These are phyloP conservation scores for Prunella himalayana DNA, from an alignment of 2,113 vertebrate species.

Conservation along the genomic window DNA sequence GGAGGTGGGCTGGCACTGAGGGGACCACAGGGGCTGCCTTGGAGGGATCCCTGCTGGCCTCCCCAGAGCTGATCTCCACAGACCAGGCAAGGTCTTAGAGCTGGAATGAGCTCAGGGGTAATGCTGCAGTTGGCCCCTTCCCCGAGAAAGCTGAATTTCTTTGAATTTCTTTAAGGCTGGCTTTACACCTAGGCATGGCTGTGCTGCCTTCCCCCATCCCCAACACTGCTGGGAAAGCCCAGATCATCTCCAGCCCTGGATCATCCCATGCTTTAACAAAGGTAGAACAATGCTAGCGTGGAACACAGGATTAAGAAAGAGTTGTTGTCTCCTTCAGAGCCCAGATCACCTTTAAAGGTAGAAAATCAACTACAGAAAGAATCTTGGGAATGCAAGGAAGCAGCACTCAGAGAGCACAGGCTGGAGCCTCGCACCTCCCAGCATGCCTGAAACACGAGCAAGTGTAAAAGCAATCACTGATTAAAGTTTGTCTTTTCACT, in stretches of 20 bases:
- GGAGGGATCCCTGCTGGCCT: neutral
- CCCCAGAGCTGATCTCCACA: neutral
- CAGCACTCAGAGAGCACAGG: neutral
- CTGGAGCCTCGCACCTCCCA: neutral
- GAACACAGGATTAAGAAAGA: neutral
- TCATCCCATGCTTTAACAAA: neutral
- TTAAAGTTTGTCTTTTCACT: neutral
- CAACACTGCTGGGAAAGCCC: neutral
- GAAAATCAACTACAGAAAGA: neutral
- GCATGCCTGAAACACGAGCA: neutral
- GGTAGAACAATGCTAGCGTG: neutral
- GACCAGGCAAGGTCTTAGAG: neutral
- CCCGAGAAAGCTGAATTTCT: neutral
- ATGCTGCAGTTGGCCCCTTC: neutral
- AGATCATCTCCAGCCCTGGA: neutral
- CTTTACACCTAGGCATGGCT: neutral
- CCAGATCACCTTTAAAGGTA: neutral
- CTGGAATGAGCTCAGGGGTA: neutral
- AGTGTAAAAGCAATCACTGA: slow-evolving; percentile 23
- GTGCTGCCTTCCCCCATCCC: neutral
- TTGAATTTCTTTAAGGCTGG: neutral
- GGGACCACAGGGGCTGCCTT: neutral
- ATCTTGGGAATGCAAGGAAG: neutral
- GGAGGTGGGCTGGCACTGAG: neutral
- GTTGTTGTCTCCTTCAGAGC: neutral